A percentile compares a stretch with the other conserved stretches of the same genome.
These are phyloP conservation scores for Caenorhabditis auriculariae DNA, from an alignment of 2,888 invertebrate genomes.

Conservation along the genomic window DNA sequence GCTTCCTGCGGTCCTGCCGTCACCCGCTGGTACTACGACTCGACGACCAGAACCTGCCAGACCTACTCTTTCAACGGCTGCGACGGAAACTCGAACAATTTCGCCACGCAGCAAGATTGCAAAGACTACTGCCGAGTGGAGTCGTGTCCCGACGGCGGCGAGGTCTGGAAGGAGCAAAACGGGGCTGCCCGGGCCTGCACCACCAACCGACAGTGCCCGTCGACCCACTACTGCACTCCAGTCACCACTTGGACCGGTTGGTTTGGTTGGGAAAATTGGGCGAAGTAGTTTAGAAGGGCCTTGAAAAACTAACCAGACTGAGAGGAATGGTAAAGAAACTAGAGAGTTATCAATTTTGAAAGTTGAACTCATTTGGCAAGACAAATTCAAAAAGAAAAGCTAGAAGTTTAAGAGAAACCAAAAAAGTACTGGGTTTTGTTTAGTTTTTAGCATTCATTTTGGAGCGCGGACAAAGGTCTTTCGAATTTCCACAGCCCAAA, in stretches of 20 bases:
- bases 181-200: slow-evolving; percentile 59
- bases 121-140: slow-evolving; percentile 63
- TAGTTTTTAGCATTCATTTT: no score
- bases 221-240: slow-evolving; percentile 62
- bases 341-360: no score
- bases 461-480: no score
- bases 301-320: no score
- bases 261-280: no score
- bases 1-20: slow-evolving; percentile 62
- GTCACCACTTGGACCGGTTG: slow-evolving; percentile 57
- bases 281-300: no score
- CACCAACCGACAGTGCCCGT: slow-evolving; percentile 59
- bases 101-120: slow-evolving; percentile 60
- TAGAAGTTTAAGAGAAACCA: no score
- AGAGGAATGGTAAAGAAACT: no score
- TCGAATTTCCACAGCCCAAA: no score
- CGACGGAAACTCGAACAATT: slow-evolving; percentile 63
- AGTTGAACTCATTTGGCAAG: no score
- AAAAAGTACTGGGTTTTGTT: no score
- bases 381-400: no score
- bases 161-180: slow-evolving; percentile 61
- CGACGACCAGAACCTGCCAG: slow-evolving; percentile 41
- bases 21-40: slow-evolving; percentile 59
- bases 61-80: slow-evolving; percentile 63
- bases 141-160: slow-evolving; percentile 62